Conservation (phyloP, 2,888 invertebrate species). For the Belgica antarctica region DNA sequence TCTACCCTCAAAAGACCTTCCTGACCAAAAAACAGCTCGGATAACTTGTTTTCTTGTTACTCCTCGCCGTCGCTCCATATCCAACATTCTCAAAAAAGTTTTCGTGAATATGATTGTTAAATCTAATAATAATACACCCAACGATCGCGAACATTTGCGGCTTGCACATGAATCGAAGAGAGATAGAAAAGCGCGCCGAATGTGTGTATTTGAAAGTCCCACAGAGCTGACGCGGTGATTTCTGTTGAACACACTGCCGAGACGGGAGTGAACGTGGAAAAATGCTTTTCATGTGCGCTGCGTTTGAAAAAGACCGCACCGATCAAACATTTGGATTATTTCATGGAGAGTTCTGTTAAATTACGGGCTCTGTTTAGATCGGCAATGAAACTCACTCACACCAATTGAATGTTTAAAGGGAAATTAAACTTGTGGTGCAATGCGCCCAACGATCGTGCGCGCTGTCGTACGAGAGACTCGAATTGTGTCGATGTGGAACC, state of each 20-base stretch:
- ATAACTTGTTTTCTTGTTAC: background rate
- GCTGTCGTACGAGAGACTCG: background rate
- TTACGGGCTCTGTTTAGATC: too few species aligned
- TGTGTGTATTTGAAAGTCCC: constrained; percentile 4
- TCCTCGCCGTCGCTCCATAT: background rate
- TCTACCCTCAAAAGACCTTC: too few species aligned
- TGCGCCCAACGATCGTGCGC: background rate
- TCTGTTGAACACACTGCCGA: background rate
- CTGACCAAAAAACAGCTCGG: background rate
- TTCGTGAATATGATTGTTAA: constrained; percentile 14
- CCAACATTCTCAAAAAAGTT: background rate
- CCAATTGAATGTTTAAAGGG: too few species aligned
- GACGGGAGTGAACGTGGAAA: constrained; percentile 1
- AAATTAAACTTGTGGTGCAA: background rate
- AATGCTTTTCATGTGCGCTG: constrained; percentile 10
- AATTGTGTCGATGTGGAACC: background rate
- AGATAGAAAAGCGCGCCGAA: constrained; percentile 6
- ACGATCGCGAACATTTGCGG: constrained; percentile 28
- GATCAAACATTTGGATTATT: constrained; percentile 3
- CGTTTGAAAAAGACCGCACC: constrained; percentile 13
- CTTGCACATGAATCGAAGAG: background rate
- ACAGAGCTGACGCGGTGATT: background rate
- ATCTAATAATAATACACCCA: constrained; percentile 26
- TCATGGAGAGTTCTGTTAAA: too few species aligned
- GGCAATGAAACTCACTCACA: too few species aligned